Evolutionary conservation across 1,140 invertebrate genomes (phyloP).

Genomic region (Danaus plexippus): DNA sequence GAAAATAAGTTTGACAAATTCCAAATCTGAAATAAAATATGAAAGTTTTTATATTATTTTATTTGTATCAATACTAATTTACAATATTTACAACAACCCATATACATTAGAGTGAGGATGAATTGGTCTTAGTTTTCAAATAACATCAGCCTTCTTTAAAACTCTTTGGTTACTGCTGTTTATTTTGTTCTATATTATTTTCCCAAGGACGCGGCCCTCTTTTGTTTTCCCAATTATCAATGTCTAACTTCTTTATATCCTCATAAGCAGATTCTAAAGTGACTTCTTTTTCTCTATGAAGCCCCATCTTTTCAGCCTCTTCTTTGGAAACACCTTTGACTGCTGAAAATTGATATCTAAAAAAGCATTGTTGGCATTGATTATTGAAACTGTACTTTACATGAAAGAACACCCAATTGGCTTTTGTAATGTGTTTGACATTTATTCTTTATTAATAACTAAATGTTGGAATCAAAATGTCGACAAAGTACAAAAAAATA

Average conservation of each 20-base stretch:
- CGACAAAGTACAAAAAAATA: too few relatives aligned
- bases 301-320: constrained; percentile 76
- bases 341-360: constrained; percentile 79
- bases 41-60: too few relatives aligned
- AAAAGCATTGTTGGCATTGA: constrained; percentile 14
- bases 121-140: too few relatives aligned
- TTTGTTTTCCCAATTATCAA: constrained; percentile 86
- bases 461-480: too few relatives aligned
- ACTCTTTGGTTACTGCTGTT: neutral
- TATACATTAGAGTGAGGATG: too few relatives aligned
- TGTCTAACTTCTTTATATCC: constrained; percentile 79
- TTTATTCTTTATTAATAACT: too few relatives aligned
- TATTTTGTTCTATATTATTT: constrained; percentile 20
- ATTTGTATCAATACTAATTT: too few relatives aligned
- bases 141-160: too few relatives aligned
- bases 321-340: constrained; percentile 73
- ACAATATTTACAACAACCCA: neutral
- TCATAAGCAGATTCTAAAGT: constrained; percentile 82
- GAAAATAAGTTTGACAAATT: too few relatives aligned
- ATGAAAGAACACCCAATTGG: too few relatives aligned
- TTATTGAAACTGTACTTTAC: too few relatives aligned
- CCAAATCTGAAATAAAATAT: neutral
- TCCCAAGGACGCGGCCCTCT: constrained; percentile 87
- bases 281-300: constrained; percentile 77
- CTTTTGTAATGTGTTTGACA: too few relatives aligned